Percentiles rank a stretch among this genome's conserved stretches.
Evolutionary conservation across 2,797 vertebrate species (phyloP).

Genomic region (Erethizon dorsatum): DNA sequence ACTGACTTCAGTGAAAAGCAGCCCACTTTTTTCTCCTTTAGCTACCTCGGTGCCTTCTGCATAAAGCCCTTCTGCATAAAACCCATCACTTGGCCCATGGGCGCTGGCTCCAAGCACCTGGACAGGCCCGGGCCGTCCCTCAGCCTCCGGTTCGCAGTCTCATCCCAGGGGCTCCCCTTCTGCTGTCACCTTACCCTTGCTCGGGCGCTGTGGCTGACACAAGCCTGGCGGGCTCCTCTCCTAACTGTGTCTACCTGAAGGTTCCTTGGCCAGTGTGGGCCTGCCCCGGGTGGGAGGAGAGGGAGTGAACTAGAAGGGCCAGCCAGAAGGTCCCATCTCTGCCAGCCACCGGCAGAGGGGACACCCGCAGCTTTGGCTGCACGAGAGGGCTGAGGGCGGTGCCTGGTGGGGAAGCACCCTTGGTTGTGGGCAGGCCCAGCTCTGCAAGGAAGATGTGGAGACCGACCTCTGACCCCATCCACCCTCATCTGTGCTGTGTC

Average conservation of each 20-base stretch:
- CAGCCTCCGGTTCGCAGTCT: background rate
- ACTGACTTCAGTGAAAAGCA: constrained; percentile 1
- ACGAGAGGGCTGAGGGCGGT: background rate
- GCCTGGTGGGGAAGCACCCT: background rate
- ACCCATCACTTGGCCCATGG: constrained; percentile 11
- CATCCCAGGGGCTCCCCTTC: background rate
- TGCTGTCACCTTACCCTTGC: background rate
- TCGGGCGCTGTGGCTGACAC: background rate
- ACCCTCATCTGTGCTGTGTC: constrained; percentile 60
- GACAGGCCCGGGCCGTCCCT: constrained; percentile 9
- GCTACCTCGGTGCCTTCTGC: constrained; percentile 51
- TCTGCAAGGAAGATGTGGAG: background rate
- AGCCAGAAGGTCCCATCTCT: background rate
- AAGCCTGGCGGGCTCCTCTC: background rate
- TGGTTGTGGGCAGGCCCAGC: background rate
- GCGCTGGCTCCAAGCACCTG: background rate
- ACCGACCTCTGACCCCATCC: background rate
- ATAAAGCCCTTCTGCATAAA: constrained; percentile 62
- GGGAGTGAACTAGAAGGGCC: background rate
- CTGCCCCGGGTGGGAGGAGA: background rate
- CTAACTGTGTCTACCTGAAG: background rate
- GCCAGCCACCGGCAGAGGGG: background rate
- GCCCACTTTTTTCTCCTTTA: constrained; percentile 3
- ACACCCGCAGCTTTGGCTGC: background rate
- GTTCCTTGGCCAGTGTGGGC: background rate